Conservation (phyloP, 2,113 vertebrate genomes). For the Chloropsis hardwickii region DNA sequence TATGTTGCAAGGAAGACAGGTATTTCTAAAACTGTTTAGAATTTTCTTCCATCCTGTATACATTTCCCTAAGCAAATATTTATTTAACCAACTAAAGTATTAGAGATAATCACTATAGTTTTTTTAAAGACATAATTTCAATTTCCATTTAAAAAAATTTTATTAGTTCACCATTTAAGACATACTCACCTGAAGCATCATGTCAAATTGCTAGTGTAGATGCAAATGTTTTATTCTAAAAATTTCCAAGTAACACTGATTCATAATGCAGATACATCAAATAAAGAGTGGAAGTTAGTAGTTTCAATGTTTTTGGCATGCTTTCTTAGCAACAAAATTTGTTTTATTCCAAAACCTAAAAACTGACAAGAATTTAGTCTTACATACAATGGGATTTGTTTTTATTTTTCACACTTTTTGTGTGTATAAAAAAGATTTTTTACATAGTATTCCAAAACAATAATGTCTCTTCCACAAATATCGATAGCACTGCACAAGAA, state of each 20-base stretch:
- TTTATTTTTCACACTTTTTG: neutral
- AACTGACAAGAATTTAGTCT: neutral
- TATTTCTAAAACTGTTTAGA: neutral
- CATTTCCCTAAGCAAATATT: constrained; percentile 8
- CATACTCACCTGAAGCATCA: constrained; percentile 17
- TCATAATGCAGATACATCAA: neutral
- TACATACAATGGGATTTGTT: neutral
- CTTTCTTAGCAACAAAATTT: neutral
- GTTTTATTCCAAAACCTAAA: neutral
- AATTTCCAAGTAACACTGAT: neutral
- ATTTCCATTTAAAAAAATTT: constrained; percentile 58
- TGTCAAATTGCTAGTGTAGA: neutral
- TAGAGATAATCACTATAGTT: constrained; percentile 43
- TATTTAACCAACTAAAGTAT: constrained; percentile 22
- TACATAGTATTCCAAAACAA: neutral
- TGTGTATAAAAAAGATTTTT: neutral
- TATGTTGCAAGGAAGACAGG: neutral
- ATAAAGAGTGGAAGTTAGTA: neutral
- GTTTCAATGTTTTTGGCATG: neutral
- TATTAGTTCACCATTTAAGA: constrained; percentile 46
- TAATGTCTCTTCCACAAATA: neutral
- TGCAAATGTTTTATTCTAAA: constrained; percentile 9
- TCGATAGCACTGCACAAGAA: neutral
- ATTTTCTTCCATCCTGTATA: neutral
- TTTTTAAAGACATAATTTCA: constrained; percentile 40